phyloP scores from a whole-genome alignment of 2,888 invertebrate species.

The Nasonovia ribisnigri region DNA sequence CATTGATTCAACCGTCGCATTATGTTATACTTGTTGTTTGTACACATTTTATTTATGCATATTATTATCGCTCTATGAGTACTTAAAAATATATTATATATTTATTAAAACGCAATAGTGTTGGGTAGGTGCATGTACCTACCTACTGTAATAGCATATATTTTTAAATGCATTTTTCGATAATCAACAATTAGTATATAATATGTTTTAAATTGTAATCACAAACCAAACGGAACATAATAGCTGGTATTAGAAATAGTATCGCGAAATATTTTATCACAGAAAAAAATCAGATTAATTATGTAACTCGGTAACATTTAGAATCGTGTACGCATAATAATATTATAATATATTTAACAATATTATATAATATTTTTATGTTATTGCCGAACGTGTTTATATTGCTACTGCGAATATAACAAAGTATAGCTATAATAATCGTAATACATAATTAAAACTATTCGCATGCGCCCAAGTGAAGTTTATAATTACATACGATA shows the following conservation, averaged over 20 bases:
- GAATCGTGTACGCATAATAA: neutral
- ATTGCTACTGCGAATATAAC: neutral
- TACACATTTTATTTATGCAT: neutral
- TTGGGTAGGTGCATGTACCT: neutral
- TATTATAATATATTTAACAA: neutral
- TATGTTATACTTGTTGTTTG: neutral
- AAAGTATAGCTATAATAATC: neutral
- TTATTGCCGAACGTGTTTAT: neutral
- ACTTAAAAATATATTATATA: neutral
- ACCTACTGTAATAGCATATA: neutral
- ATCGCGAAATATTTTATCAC: neutral
- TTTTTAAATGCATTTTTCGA: neutral
- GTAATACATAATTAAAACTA: slow-evolving; percentile 35
- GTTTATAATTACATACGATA: slow-evolving; percentile 24
- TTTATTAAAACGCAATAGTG: too few relatives aligned
- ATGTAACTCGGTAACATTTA: too few relatives aligned
- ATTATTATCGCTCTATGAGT: neutral
- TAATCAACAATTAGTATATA: neutral
- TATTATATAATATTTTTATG: neutral
- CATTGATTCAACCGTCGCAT: neutral
- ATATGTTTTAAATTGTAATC: neutral
- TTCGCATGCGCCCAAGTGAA: neutral
- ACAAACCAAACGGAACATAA: neutral
- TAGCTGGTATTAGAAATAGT: too few relatives aligned
- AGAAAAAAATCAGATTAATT: neutral